Conservation (phyloP, 2,113 vertebrate species). For the Scomber colias region DNA sequence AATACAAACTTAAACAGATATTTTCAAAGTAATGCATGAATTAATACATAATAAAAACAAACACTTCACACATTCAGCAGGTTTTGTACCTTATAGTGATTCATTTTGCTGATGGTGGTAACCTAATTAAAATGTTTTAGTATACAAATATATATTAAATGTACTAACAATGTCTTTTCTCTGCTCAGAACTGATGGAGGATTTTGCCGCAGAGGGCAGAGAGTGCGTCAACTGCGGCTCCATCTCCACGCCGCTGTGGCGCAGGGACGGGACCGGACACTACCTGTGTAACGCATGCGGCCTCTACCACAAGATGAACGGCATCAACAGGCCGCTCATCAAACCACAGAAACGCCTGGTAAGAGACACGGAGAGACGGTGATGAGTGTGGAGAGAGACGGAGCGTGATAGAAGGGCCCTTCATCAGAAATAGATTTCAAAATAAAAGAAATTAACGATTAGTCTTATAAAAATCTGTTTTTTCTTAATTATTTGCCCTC, state of each 20-base stretch:
- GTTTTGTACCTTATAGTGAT: too few relatives aligned
- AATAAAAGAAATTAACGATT: background rate
- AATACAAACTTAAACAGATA: too few relatives aligned
- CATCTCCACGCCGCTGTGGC: constrained; percentile 97
- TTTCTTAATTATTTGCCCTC: background rate
- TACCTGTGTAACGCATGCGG: constrained; percentile 98
- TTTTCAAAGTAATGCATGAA: too few relatives aligned
- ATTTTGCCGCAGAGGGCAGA: constrained; percentile 89
- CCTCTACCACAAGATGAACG: constrained; percentile 99
- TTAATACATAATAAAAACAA: too few relatives aligned
- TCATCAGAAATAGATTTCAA: background rate
- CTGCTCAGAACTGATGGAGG: constrained; percentile 90
- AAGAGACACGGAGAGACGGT: constrained; percentile 60
- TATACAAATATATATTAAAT: too few relatives aligned
- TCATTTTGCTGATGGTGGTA: too few relatives aligned
- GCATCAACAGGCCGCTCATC: constrained; percentile 95
- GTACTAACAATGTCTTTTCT: background rate
- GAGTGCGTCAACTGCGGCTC: constrained; percentile 99
- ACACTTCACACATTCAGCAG: too few relatives aligned
- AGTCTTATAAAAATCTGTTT: background rate
- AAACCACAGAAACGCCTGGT: constrained; percentile 97
- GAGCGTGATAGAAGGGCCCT: too few relatives aligned
- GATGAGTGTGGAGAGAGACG: too few relatives aligned
- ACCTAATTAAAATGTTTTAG: background rate
- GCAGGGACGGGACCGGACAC: constrained; percentile 95